Evolutionary conservation across 2,888 invertebrate genomes (phyloP).

Genomic region (Macrosoma leucophasiata): DNA sequence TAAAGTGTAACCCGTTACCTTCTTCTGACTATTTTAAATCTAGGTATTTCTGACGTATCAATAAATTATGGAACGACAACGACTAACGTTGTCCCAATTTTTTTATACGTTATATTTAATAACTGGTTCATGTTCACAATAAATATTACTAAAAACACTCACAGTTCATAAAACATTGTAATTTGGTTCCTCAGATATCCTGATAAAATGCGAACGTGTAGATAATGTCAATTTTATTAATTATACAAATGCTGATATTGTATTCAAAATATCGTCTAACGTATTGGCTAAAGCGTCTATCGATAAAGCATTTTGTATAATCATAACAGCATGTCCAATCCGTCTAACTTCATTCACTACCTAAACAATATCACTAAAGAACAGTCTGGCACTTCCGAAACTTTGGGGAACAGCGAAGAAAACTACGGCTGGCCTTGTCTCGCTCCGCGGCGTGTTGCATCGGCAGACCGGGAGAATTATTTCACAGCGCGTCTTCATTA

Average conservation of each 20-base stretch:
- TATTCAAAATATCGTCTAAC: constrained; percentile 66
- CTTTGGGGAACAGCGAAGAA: constrained; percentile 68
- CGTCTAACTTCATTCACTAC: constrained; percentile 62
- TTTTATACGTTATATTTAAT: no score
- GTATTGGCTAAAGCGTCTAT: constrained; percentile 69
- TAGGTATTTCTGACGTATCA: constrained; percentile 5
- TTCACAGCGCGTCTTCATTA: constrained; percentile 37
- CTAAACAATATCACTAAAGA: constrained; percentile 69
- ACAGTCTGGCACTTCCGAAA: constrained; percentile 73
- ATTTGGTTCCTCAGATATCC: constrained; percentile 48
- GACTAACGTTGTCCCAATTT: no score
- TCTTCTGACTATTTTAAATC: constrained; percentile 3
- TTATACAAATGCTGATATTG: constrained; percentile 54
- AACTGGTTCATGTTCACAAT: constrained; percentile 39
- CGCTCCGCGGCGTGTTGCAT: constrained; percentile 53
- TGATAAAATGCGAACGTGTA: constrained; percentile 47
- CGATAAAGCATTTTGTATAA: constrained; percentile 72
- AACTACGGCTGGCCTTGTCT: constrained; percentile 69
- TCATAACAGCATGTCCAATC: constrained; percentile 67
- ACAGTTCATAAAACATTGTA: constrained; percentile 46
- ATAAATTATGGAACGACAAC: neutral
- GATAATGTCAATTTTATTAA: constrained; percentile 33
- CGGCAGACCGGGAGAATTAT: constrained; percentile 52
- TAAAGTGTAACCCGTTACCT: constrained; percentile 13
- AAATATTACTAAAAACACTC: constrained; percentile 46